Evolutionary conservation across 2,888 invertebrate species (phyloP), one percentile per base, ranked within the genome.

Genomic region (Sminthurides aquaticus): DNA sequence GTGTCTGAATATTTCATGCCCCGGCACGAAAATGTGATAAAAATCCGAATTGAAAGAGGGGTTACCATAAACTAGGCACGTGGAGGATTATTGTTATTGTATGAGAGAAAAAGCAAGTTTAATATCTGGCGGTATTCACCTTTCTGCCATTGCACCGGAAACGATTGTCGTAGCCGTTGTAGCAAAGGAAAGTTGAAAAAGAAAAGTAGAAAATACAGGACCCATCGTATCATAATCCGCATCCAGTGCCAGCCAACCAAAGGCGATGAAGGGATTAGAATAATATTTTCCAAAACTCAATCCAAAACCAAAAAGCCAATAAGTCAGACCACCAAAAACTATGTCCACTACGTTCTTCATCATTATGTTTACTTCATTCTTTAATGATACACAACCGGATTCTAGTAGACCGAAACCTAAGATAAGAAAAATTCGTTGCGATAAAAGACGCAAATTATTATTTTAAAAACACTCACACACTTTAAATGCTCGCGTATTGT

Each of bases 351-450:
- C 86, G 76, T 95, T 95, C 79, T 96, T 96, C 89, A 96, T 92
- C 95, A 96, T 95, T 66, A 97, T 94, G 78, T 95, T 95, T 0
- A 93, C 92, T 81, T 95, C 94, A 77, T 95, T 95, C 80, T 94
- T 92, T 61, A 91, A 84, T 0, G 91, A 91, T 0, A 95, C 94
- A 75, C 90, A 91, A 1, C 95, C 95, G 0, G 93, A 91, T 78
- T 95, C 95, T 73, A 95, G 79, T 86, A 96, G 89, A 0, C 94
- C 94, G 76, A 95, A 96, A 25, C 95, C 93, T 91, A 28, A 22
- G 48, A 57, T 58, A 57, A 25, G 22, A 22, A 62, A 63, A 54
- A n/a, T 29, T 29, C 28, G n/a, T 62, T n/a, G n/a, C n/a, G n/a
- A n/a, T n/a, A n/a, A n/a, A n/a, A n/a, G n/a, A n/a, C n/a, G n/a